Base-by-base conservation (phyloP, 2,797 vertebrate genomes). In the Furcifer pardalis region DNA sequence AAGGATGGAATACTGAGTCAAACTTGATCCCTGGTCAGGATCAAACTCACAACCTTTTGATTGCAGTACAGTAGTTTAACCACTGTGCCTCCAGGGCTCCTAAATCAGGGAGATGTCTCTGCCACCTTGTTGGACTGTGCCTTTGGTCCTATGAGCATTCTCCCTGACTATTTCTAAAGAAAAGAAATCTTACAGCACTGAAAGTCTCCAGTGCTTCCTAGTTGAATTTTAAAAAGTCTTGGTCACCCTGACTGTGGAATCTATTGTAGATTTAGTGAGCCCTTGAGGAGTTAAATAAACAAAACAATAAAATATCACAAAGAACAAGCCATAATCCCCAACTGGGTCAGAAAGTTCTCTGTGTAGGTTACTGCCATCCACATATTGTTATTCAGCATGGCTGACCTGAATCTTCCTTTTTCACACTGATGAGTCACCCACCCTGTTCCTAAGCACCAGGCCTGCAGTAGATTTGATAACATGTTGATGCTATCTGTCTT, bases 281-380 rank as follows among this genome's bases (percentile, higher is more conserved):
- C 30, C 27, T 87, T 49, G 56, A 83, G n/a, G 72, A 21, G 10
- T 66, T 52, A 89, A 69, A 27, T 44, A 84, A 62, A 74, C n/a
- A 86, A 84, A 13, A 42, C 62, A 73, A 62, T 77, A 91, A 91
- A 79, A 90, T 84, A 85, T 68, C 62, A 13, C 25, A 79, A 85
- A 59, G 27, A 83, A 69, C 32, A 79, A 75, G 49, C 66, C 62
- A n/a, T 74, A 76, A 71, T 71, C 42, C 75, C n/a, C 5, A 37
- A 78, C 66, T 32, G 79, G 19, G 21, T 27, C 62, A 83, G 68
- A 46, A 21, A 89, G 79, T 80, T 42, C 77, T 84, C 27, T 76
- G 66, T 81, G 56, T 35, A 49, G 0, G 1, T 77, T 73, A 35
- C 32, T 76, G 81, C 19, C 4, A 0, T 7, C 62, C 0, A 4